These are phyloP conservation scores for Pinctada fucata DNA, from an alignment of 2,888 invertebrate genomes.

Conservation along the genomic window DNA sequence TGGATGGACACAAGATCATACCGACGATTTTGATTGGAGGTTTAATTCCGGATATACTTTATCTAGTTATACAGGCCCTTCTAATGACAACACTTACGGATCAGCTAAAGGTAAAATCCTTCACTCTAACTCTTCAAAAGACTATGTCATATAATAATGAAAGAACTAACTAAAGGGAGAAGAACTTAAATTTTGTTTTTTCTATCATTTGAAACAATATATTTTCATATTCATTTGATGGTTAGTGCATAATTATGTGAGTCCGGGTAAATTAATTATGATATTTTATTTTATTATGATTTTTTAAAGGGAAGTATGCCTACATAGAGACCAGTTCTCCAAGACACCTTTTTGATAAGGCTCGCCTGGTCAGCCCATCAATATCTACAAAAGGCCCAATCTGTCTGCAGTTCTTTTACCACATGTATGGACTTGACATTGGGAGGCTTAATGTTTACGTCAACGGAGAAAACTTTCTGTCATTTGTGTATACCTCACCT, in stretches of 20 bases:
- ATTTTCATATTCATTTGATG: too few relatives aligned
- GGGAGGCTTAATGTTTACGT: slow-evolving; percentile 61
- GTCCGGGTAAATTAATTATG: too few relatives aligned
- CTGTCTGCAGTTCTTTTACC: slow-evolving; percentile 67
- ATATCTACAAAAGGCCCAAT: slow-evolving; percentile 44
- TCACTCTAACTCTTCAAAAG: too few relatives aligned
- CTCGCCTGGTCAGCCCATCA: slow-evolving; percentile 55
- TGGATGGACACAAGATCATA: slow-evolving; percentile 64
- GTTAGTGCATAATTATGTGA: too few relatives aligned
- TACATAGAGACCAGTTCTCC: slow-evolving; percentile 66
- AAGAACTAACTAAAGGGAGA: too few relatives aligned
- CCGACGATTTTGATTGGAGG: slow-evolving; percentile 68
- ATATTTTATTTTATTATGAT: not conserved
- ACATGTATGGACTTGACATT: slow-evolving; percentile 63
- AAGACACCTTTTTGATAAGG: slow-evolving; percentile 53
- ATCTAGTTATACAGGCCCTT: slow-evolving; percentile 60
- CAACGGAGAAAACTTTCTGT: slow-evolving; percentile 39
- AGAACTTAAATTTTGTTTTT: too few relatives aligned
- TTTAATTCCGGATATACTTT: slow-evolving; percentile 55
- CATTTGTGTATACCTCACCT: slow-evolving; percentile 28
- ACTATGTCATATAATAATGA: too few relatives aligned
- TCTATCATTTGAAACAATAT: too few relatives aligned
- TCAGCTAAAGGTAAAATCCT: slow-evolving; percentile 49
- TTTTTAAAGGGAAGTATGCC: slow-evolving; percentile 67
- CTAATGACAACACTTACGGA: slow-evolving; percentile 62